phyloP scores from a whole-genome alignment of 2,888 invertebrate genomes.

The Lochmaea capreae region DNA sequence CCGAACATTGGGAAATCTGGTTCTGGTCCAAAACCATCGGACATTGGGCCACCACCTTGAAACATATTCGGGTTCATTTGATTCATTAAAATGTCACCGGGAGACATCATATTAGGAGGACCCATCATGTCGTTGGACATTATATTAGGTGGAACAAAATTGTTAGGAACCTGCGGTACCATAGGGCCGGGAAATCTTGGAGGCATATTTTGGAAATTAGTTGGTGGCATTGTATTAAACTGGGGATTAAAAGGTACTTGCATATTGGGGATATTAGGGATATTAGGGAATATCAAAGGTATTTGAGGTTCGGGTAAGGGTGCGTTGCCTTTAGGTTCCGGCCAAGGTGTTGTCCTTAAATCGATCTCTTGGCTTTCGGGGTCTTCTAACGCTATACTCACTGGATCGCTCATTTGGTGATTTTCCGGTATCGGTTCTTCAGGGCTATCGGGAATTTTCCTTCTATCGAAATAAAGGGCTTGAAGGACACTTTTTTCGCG shows the following conservation, averaged over 20 bases:
- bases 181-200: conserved; percentile 47
- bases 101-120: conserved; percentile 60
- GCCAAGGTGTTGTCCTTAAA: conserved; percentile 83
- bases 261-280: conserved; percentile 66
- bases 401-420: conserved; percentile 80
- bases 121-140: conserved; percentile 66
- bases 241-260: conserved; percentile 64
- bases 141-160: conserved; percentile 61
- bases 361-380: conserved; percentile 87
- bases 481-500: conserved; percentile 87
- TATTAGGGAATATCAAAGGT: conserved; percentile 66
- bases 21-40: conserved; percentile 34
- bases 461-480: conserved; percentile 83
- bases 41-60: conserved; percentile 57
- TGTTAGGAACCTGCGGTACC: conserved; percentile 49
- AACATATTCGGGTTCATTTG: conserved; percentile 60
- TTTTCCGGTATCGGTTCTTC: conserved; percentile 89
- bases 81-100: conserved; percentile 60
- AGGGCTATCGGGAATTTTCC: conserved; percentile 88
- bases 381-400: conserved; percentile 89
- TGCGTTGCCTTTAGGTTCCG: conserved; percentile 82
- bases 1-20: conserved; percentile 20
- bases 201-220: conserved; percentile 50
- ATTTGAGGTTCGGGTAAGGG: conserved; percentile 59
- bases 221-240: conserved; percentile 67